Conservation (phyloP, 2,888 invertebrate genomes). For the Stenolophus ochropezus region DNA sequence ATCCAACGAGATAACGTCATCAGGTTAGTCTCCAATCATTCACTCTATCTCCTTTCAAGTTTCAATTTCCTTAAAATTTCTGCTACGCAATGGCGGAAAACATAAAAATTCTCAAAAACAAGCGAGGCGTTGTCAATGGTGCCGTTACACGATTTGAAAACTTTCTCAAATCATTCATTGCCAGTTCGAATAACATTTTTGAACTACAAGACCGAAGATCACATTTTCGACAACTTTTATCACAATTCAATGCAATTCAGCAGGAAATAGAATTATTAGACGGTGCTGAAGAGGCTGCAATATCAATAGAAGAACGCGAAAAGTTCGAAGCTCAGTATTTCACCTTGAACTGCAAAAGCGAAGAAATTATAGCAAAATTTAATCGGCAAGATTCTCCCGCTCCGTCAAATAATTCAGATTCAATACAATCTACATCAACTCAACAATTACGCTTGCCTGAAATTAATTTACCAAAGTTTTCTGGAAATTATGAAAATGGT, state of each 20-base stretch:
- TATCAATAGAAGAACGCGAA: not conserved
- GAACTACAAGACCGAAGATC: not conserved
- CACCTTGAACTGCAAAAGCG: not conserved
- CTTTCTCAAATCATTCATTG: too few relatives aligned
- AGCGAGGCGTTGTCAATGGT: too few relatives aligned
- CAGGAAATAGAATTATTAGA: not conserved
- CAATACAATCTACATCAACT: not conserved
- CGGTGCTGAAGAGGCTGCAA: not conserved
- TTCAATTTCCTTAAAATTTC: too few relatives aligned
- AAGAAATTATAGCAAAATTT: not conserved
- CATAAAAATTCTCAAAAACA: too few relatives aligned
- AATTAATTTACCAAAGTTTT: not conserved
- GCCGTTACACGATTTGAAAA: too few relatives aligned
- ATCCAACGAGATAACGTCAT: too few relatives aligned
- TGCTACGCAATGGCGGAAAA: too few relatives aligned
- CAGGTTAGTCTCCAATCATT: too few relatives aligned
- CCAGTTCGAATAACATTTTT: too few relatives aligned
- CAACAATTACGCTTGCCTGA: not conserved
- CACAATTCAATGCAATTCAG: not conserved
- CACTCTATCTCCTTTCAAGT: too few relatives aligned
- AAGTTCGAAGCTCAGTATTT: not conserved
- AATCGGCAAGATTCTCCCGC: not conserved
- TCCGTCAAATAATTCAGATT: not conserved
- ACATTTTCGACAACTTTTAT: not conserved
- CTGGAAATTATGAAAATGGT: slow-evolving; percentile 61